A percentile compares a stretch with the other conserved stretches of the same genome.
Evolutionary conservation across 2,113 vertebrate genomes (phyloP).

Genomic region (Verasper variegatus): DNA sequence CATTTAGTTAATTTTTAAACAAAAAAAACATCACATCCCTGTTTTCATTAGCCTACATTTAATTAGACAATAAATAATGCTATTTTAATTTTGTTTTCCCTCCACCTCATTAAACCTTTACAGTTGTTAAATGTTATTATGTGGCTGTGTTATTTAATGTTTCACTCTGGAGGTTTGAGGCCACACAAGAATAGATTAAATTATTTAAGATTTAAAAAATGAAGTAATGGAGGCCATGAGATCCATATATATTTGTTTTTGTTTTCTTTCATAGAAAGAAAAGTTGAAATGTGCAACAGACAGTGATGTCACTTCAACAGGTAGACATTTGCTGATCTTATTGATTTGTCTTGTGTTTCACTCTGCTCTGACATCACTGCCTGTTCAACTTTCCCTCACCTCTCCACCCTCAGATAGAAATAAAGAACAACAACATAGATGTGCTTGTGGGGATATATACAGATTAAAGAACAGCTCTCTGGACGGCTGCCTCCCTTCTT

Average conservation of each 20-base stretch:
- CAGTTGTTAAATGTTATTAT: slow-evolving; percentile 36
- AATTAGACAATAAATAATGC: slow-evolving; percentile 65
- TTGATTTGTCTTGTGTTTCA: slow-evolving; percentile 64
- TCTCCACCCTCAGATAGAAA: slow-evolving; percentile 30
- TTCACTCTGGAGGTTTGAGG: slow-evolving; percentile 33
- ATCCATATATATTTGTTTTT: too few species aligned
- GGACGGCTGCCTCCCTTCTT: slow-evolving; percentile 42
- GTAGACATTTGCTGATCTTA: slow-evolving; percentile 43
- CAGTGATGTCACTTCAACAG: slow-evolving; percentile 42
- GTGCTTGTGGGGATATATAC: slow-evolving; percentile 11
- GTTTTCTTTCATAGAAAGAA: not conserved
- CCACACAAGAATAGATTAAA: slow-evolving; percentile 8
- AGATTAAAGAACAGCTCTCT: slow-evolving; percentile 49
- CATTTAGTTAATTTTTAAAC: slow-evolving; percentile 26
- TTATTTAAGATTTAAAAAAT: too few species aligned
- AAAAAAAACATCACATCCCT: slow-evolving; percentile 14
- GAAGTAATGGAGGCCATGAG: not conserved
- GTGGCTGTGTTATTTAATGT: too few species aligned
- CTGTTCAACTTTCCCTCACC: slow-evolving; percentile 74
- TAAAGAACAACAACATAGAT: slow-evolving; percentile 20
- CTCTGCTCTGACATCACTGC: slow-evolving; percentile 49
- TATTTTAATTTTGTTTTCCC: slow-evolving; percentile 64
- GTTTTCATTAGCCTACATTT: slow-evolving; percentile 49
- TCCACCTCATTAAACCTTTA: slow-evolving; percentile 54
- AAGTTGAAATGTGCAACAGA: slow-evolving; percentile 4